Evolutionary conservation across 2,888 invertebrate species (phyloP), one percentile per base, ranked within the genome.

Genomic region (Andricus quercusramuli): DNA sequence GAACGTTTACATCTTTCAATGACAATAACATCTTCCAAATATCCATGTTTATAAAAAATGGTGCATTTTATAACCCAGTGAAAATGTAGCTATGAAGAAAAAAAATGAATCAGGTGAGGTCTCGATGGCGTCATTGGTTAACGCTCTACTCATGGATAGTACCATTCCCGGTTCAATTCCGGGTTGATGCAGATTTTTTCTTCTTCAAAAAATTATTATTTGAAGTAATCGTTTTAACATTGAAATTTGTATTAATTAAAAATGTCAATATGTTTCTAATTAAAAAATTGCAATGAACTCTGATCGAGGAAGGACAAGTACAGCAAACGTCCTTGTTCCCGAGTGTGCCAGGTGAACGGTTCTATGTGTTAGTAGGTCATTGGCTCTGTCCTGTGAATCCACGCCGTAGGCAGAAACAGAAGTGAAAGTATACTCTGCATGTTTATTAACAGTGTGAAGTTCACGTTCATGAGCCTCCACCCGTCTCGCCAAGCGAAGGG

Each of bases 281-380:
- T n/a, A 59, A 59, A 70, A 62, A 41, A 47, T 59, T 22, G 68
- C 44, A 41, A 64, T 74, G 44, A 62, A 29, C 41, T 62, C 29
- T 44, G 22, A 44, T 74, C 15, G n/a, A 62, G 77, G 77, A 77
- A 77, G 29, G 64, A 74, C 74, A 37, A 77, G 44, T 74, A 74
- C 74, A 37, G 5, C 44, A 70, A 74, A 62, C 62, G 64, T 80
- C 41, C 62, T 67, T 77, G 77, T 77, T 77, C 77, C 29, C 62
- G 77, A 44, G 41, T 22, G 68, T 67, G 74, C 79, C 79, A 29
- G 77, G 78, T 80, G 85, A 85, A 87, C 83, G 87, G 83, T 86
- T 86, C 85, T 86, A 88, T 88, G 90, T 90, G 90, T 90, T 90
- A 91, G 91, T 92, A 89, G 92, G 92, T 92, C 92, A 92, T 92